Evolutionary conservation across 1,140 invertebrate species (phyloP).

Genomic region (Varroa destructor): DNA sequence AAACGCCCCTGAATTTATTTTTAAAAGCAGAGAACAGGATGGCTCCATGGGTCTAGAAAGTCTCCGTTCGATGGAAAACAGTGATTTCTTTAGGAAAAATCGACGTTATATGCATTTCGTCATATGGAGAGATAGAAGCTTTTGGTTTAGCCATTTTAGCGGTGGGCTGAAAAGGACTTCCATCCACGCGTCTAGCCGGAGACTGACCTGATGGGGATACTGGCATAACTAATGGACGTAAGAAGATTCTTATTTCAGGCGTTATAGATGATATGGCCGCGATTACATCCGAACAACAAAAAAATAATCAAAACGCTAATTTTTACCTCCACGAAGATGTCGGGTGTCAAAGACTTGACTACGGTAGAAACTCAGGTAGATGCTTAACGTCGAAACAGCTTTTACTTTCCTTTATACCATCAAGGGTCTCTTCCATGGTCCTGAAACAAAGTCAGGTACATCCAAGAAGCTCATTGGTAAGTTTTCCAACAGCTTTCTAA

Average conservation of each 20-base stretch:
- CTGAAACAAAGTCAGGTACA: constrained; percentile 44
- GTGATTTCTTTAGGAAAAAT: constrained; percentile 50
- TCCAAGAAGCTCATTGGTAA: constrained; percentile 45
- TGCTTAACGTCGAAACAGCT: background rate
- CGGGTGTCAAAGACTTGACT: background rate
- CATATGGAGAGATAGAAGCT: constrained; percentile 93
- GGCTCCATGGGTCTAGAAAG: constrained; percentile 89
- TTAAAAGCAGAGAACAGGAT: constrained; percentile 97
- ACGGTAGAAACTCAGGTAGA: background rate
- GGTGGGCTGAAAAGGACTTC: constrained; percentile 74
- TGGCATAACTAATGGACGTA: constrained; percentile 63
- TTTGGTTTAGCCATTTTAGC: constrained; percentile 84
- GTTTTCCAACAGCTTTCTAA: constrained; percentile 45
- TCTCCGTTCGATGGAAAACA: constrained; percentile 55
- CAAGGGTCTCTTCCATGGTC: constrained; percentile 32
- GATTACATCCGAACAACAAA: constrained; percentile 57
- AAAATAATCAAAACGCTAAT: constrained; percentile 69
- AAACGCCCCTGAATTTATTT: constrained; percentile 58
- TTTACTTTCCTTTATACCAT: constrained; percentile 35
- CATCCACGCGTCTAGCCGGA: constrained; percentile 90
- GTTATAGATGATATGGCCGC: constrained; percentile 64
- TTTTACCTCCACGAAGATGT: constrained; percentile 52
- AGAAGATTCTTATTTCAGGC: constrained; percentile 65
- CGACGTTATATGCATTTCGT: constrained; percentile 94
- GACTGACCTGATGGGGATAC: constrained; percentile 67